phyloP scores from a whole-genome alignment of 2,888 invertebrate species.

The Ormyrus pomaceus region DNA sequence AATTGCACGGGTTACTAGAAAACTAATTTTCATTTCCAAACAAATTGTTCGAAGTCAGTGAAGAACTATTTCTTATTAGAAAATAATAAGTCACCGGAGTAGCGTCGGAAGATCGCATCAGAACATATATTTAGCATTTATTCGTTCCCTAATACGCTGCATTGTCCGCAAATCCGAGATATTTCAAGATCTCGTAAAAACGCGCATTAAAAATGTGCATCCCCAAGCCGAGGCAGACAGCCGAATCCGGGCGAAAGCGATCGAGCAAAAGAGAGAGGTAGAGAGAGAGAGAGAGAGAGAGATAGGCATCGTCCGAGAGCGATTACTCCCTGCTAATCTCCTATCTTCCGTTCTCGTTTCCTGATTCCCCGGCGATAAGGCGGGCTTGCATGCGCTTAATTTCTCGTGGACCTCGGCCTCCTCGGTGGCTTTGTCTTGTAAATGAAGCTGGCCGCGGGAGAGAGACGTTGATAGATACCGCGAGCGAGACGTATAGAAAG shows the following conservation, averaged over 20 bases:
- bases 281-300: neutral
- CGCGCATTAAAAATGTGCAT: neutral
- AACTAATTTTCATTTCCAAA: no score
- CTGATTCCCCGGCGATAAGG: slow-evolving; percentile 42
- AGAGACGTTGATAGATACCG: slow-evolving; percentile 73
- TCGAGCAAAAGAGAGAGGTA: neutral
- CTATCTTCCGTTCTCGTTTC: slow-evolving; percentile 19
- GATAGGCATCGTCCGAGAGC: slow-evolving; percentile 45
- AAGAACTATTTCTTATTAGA: no score
- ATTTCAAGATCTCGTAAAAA: neutral
- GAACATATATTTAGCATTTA: no score
- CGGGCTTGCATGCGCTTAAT: slow-evolving; percentile 26
- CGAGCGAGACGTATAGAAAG: slow-evolving; percentile 51
- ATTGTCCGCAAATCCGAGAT: neutral
- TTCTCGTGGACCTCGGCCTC: slow-evolving; percentile 19
- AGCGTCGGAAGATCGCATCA: no score
- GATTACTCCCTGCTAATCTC: slow-evolving; percentile 53
- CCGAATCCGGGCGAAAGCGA: no score
- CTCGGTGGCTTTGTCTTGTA: slow-evolving; percentile 73
- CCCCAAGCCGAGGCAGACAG: neutral
- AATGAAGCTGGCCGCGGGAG: slow-evolving; percentile 72
- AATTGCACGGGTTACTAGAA: no score
- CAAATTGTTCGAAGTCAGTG: no score
- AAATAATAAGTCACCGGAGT: no score
- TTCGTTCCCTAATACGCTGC: neutral